A percentile compares a stretch with the other conserved stretches of the same genome.
Conservation (phyloP, 2,113 vertebrate species). For the Myotis yumanensis region DNA sequence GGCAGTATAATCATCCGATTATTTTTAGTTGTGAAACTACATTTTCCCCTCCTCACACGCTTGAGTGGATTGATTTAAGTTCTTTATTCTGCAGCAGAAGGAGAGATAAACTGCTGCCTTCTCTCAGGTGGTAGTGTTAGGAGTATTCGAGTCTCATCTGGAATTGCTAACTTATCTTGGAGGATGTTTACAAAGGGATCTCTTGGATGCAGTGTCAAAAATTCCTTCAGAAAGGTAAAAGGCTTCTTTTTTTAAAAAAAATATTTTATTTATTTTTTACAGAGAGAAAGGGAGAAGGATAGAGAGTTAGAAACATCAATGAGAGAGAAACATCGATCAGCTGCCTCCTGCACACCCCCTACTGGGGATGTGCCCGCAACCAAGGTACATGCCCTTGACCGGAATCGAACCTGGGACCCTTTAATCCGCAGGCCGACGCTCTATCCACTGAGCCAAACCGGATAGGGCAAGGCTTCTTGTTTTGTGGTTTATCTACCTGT, state of each 20-base stretch:
- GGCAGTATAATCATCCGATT: constrained; percentile 34
- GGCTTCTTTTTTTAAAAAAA: neutral
- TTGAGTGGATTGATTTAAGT: constrained; percentile 19
- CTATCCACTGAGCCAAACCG: too few relatives aligned
- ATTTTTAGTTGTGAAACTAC: constrained; percentile 50
- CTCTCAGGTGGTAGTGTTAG: neutral
- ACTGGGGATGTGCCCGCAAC: too few relatives aligned
- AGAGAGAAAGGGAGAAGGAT: too few relatives aligned
- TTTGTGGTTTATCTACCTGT: neutral
- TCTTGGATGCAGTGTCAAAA: neutral
- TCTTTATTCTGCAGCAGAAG: constrained; percentile 26
- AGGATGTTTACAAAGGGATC: neutral
- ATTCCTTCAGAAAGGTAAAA: neutral
- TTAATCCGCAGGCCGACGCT: too few relatives aligned
- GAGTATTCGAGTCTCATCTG: neutral
- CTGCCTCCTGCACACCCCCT: too few relatives aligned
- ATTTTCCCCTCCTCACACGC: neutral
- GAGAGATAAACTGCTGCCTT: neutral
- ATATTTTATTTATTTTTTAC: too few relatives aligned
- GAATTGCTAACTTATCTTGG: constrained; percentile 2
- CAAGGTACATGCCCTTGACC: too few relatives aligned
- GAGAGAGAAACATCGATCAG: too few relatives aligned
- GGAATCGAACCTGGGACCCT: too few relatives aligned
- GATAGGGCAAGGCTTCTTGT: neutral
- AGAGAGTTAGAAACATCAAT: too few relatives aligned